These are phyloP conservation scores for Idris sp. DNA, from an alignment of 1,140 invertebrate genomes.

Conservation along the genomic window DNA sequence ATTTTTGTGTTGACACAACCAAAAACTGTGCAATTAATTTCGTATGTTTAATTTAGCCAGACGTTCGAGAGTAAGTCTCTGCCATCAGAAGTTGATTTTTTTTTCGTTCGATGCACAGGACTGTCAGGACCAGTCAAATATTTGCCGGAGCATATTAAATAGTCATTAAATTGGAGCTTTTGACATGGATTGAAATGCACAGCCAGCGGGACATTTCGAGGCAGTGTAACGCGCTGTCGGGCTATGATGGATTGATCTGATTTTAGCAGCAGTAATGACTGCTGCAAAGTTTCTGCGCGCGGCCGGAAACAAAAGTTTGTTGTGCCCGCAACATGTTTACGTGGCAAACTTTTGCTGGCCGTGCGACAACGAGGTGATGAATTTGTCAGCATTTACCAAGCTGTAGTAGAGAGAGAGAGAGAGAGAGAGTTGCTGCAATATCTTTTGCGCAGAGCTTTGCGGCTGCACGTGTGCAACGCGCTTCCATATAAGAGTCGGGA, in stretches of 20 bases:
- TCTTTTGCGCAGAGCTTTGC: too few species aligned
- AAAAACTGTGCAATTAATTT: too few species aligned
- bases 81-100: too few species aligned
- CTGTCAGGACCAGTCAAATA: constrained; percentile 8
- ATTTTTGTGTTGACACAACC: too few species aligned
- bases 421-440: too few species aligned
- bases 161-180: too few species aligned
- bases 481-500: constrained; percentile 20
- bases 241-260: constrained; percentile 50
- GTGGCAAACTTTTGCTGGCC: constrained; percentile 6
- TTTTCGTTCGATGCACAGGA: too few species aligned
- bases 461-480: too few species aligned
- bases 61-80: too few species aligned
- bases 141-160: constrained; percentile 18
- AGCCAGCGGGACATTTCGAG: constrained; percentile 7
- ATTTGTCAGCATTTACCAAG: too few species aligned
- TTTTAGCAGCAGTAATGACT: constrained; percentile 41
- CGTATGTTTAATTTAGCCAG: constrained; percentile 58
- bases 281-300: constrained; percentile 9
- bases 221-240: constrained; percentile 37
- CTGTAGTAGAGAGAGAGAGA: too few species aligned
- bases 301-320: constrained; percentile 39
- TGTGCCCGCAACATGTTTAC: constrained; percentile 8
- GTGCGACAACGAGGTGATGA: constrained; percentile 18
- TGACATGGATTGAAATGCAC: too few species aligned